Evolutionary conservation across 2,113 vertebrate species (phyloP), one percentile per base, ranked within the genome.

Genomic region (Scophthalmus maximus): DNA sequence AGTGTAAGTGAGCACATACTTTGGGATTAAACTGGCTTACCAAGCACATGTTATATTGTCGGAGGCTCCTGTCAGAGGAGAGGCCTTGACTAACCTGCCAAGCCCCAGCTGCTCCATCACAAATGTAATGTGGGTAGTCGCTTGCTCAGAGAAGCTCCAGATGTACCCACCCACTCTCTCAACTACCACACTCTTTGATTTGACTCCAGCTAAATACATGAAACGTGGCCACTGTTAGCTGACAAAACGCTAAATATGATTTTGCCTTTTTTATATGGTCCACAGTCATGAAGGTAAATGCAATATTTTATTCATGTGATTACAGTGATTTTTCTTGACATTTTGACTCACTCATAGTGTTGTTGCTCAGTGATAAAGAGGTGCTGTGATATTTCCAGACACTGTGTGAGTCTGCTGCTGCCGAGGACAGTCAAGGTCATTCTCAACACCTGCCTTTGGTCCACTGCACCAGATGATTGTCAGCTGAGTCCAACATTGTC

Each of bases 401-500:
- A 70, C 36, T 63, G 40, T 67, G 51, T 27, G 47, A 71, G 50
- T 32, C 42, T 49, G 26, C 52, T 76, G 32, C 59, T 72, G 25
- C 44, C 67, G 8, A 26, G 61, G 75, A 78, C 66, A 49, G 55
- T 71, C 79, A 84, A 91, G 87, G 88, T 91, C 88, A 72, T 69
- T 73, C 62, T 73, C 78, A 79, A 70, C 79, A 79, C 78, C 72
- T 78, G 83, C 78, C 78, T 88, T 69, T 88, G 87, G 84, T 90
- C 82, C 84, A 81, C 68, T 74, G 84, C 82, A 83, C 76, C 61
- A 65, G 67, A 87, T 87, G 84, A 91, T 89, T 88, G 87, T 90
- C 91, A 88, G 82, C 56, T 70, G 40, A 82, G 69, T 88, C 86
- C 81, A 73, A 61, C 61, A 42, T 61, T 79, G 84, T 82, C 59